Conservation (phyloP, 2,888 invertebrate genomes). For the Ferdinandea cuprea region DNA sequence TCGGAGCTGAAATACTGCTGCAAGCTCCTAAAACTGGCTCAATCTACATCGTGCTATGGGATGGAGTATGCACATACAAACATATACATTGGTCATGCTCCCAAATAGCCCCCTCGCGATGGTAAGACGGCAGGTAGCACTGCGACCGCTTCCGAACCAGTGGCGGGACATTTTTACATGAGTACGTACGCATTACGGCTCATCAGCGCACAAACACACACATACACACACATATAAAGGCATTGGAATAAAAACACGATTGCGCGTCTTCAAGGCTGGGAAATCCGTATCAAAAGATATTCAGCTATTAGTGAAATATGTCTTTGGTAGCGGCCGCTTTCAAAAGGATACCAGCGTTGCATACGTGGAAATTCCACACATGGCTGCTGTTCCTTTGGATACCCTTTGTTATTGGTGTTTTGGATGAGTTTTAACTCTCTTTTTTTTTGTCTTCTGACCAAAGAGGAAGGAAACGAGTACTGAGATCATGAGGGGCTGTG, state of each 20-base stretch:
- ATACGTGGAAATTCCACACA: constrained; percentile 65
- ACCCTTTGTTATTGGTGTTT: constrained; percentile 15
- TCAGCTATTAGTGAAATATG: constrained; percentile 78
- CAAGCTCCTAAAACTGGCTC: constrained; percentile 53
- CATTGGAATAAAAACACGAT: background rate
- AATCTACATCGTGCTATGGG: constrained; percentile 10
- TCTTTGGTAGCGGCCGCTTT: constrained; percentile 75
- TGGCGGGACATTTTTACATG: constrained; percentile 71
- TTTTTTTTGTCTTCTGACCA: constrained; percentile 22
- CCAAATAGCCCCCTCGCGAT: constrained; percentile 44
- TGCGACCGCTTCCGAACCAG: constrained; percentile 68
- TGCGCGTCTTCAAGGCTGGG: constrained; percentile 57
- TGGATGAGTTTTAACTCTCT: constrained; percentile 35
- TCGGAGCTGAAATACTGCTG: constrained; percentile 19
- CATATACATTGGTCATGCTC: constrained; percentile 21
- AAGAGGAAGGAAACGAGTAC: constrained; percentile 4
- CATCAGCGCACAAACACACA: constrained; percentile 11
- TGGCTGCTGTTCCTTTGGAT: constrained; percentile 35
- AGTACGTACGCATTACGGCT: constrained; percentile 60
- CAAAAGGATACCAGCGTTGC: constrained; percentile 66
- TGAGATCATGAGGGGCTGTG: constrained; percentile 7
- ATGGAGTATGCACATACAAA: constrained; percentile 35
- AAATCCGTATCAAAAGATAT: constrained; percentile 76
- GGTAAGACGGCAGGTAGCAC: background rate
- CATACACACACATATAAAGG: constrained; percentile 6